These are phyloP conservation scores for Drosophila gaucha DNA, from an alignment of 2,888 invertebrate species.

Conservation along the genomic window DNA sequence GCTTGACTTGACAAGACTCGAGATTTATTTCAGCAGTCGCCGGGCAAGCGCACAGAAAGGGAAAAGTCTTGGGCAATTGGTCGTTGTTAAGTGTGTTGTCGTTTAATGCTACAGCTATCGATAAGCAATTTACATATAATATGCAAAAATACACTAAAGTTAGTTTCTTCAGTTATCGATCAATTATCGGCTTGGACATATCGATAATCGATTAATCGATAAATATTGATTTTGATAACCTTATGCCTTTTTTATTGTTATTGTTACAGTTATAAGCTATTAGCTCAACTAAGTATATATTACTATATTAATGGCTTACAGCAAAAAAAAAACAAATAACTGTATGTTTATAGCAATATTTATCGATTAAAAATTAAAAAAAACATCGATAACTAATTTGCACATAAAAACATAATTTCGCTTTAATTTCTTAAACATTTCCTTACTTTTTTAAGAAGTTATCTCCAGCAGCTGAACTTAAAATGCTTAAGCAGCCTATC, in stretches of 20 bases:
- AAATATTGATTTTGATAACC: background rate
- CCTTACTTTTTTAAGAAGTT: background rate
- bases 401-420: background rate
- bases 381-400: background rate
- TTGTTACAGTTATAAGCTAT: background rate
- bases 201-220: background rate
- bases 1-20: slow-evolving; percentile 6
- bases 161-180: background rate
- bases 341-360: too few relatives aligned
- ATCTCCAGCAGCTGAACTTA: too few relatives aligned
- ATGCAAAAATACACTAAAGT: background rate
- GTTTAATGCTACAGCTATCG: background rate
- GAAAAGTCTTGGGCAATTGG: background rate
- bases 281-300: too few relatives aligned
- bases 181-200: background rate
- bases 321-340: too few relatives aligned
- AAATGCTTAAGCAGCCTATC: background rate
- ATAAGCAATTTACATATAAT: background rate
- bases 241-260: background rate
- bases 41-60: background rate
- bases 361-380: background rate
- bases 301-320: too few relatives aligned
- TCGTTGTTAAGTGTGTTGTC: background rate
- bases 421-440: background rate
- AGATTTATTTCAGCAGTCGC: slow-evolving; percentile 47